Base-by-base conservation (phyloP, 2,113 vertebrate species). In the Hippocampus barbouri region DNA sequence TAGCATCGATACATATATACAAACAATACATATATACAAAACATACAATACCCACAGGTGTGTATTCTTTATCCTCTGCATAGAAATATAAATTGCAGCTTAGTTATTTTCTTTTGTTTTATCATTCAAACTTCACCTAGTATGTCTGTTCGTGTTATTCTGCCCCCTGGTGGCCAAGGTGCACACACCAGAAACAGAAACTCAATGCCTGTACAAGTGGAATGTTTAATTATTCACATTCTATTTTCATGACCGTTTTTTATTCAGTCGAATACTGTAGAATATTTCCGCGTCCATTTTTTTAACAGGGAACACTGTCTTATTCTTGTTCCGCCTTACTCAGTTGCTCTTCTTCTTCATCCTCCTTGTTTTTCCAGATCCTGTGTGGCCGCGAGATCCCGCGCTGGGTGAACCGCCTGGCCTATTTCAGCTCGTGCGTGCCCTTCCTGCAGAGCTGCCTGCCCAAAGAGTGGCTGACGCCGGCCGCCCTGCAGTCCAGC, bases 381-480 rank as follows among this genome's bases (percentile, higher is more conserved):
- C 94, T 99, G 43, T 99, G 97, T 71, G 97, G 97, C 79, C 94
- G 97, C 74, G 96, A 99, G 91, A 96, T 97, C 87, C 97, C 97
- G 57, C 97, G 96, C 82, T 99, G 97, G 97, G 96, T 98, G 76
- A 99, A 99, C 89, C 94, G 97, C 34, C 94, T 99, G 73, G 97
- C 97, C 85, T 98, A 99, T 93, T 98, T 99, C 94, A 99, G 97
- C 91, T 98, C 97, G 74, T 99, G 97, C 41, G 97, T 99, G 81
- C 97, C 97, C 3, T 99, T 99, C 80, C 95, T 99, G 18, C 97
- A 99, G 94, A 98, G 95, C 90, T 99, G 97, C 85, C 93, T 99
- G 89, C 97, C 97, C 0, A 97, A 96, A 89, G 97, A 99, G 92
- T 98, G 97, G 97, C 93, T 99, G 53, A 98, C 97, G 0, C 97